Evolutionary conservation across 2,888 invertebrate species (phyloP).

Genomic region (Protonemura montana): DNA sequence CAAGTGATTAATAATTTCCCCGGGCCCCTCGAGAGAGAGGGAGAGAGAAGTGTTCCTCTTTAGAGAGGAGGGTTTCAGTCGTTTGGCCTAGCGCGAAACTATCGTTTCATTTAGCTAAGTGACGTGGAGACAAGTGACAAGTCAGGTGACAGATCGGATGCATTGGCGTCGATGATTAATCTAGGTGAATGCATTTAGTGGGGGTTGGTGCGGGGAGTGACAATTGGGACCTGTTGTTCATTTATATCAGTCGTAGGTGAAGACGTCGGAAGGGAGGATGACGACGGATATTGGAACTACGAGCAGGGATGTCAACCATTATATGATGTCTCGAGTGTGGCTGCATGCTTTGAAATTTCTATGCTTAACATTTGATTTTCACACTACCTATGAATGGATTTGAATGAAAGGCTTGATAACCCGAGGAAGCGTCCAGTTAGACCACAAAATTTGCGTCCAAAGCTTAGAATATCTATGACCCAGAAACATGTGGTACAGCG

Average conservation of each 20-base stretch:
- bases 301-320: too few relatives aligned
- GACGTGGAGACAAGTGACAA: neutral
- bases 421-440: too few relatives aligned
- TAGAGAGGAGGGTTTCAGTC: neutral
- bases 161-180: neutral
- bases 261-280: neutral
- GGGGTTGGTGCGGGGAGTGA: neutral
- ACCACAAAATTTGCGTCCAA: too few relatives aligned
- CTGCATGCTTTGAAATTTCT: too few relatives aligned
- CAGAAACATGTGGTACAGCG: too few relatives aligned
- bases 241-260: neutral
- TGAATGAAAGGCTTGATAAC: too few relatives aligned
- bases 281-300: too few relatives aligned
- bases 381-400: too few relatives aligned
- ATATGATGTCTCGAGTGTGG: too few relatives aligned
- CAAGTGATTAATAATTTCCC: neutral
- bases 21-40: neutral
- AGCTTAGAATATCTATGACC: too few relatives aligned
- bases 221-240: neutral
- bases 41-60: neutral
- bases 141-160: neutral
- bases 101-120: slow-evolving; percentile 7
- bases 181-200: neutral
- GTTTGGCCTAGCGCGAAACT: neutral
- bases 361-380: too few relatives aligned